Conservation (phyloP, 1,140 invertebrate species). For the Cheumatopsyche charites region DNA sequence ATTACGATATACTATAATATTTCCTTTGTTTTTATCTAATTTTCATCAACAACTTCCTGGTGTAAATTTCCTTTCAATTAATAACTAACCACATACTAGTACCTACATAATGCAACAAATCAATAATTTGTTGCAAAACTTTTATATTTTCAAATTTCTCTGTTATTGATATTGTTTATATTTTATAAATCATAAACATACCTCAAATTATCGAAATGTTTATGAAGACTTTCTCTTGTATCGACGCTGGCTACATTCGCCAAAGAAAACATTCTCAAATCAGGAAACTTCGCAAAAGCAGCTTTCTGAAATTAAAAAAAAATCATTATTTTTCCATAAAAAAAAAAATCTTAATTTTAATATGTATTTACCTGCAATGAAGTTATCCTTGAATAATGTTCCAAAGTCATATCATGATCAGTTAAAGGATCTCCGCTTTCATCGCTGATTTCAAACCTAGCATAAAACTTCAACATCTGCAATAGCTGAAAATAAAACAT, state of each 20-base stretch:
- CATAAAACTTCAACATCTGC: conserved; percentile 96
- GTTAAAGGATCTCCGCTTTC: conserved; percentile 93
- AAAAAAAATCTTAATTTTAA: conserved; percentile 24
- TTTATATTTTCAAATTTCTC: neutral
- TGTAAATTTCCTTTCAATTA: too few species aligned
- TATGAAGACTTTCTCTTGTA: conserved; percentile 80
- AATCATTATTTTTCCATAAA: conserved; percentile 11
- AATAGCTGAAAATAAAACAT: conserved; percentile 76
- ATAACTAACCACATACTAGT: too few species aligned
- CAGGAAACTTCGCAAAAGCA: conserved; percentile 90
- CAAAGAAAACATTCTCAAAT: conserved; percentile 85
- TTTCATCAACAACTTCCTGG: too few species aligned
- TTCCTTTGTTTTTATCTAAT: too few species aligned
- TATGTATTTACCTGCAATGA: conserved; percentile 75
- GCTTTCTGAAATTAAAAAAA: conserved; percentile 71
- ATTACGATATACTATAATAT: too few species aligned
- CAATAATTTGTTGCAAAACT: too few species aligned
- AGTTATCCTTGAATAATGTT: conserved; percentile 92
- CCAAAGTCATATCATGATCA: conserved; percentile 90
- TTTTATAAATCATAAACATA: too few species aligned
- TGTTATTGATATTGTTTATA: too few species aligned
- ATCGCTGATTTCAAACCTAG: conserved; percentile 97
- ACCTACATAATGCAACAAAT: too few species aligned
- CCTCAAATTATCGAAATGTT: conserved; percentile 84
- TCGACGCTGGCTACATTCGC: conserved; percentile 95